These are phyloP conservation scores for Coranthus polyacanthus DNA, from an alignment of 2,797 vertebrate genomes.

Conservation along the genomic window DNA sequence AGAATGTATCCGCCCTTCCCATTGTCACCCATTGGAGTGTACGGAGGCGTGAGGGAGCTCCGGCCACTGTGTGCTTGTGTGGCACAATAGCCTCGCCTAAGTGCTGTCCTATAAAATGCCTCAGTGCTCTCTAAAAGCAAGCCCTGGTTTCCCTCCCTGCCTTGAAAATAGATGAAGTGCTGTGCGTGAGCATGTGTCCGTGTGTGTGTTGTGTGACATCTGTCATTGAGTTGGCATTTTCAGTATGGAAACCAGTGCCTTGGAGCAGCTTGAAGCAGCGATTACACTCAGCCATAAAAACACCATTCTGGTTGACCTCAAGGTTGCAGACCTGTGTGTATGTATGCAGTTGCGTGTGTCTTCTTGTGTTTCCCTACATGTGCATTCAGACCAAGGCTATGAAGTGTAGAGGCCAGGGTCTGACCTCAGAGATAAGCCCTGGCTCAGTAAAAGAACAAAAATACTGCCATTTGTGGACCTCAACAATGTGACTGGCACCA, in stretches of 20 bases:
- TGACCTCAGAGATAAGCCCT: constrained; percentile 37
- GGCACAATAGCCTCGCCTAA: constrained; percentile 83
- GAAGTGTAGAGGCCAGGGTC: constrained; percentile 35
- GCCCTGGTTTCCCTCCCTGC: constrained; percentile 62
- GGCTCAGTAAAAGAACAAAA: constrained; percentile 39
- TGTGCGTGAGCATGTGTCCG: constrained; percentile 40
- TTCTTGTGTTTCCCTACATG: constrained; percentile 21
- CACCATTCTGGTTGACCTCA: constrained; percentile 63
- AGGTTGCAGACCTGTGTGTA: constrained; percentile 52
- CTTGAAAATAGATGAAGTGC: constrained; percentile 77
- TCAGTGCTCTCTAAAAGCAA: constrained; percentile 83
- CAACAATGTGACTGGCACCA: neutral
- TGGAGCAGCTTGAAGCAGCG: constrained; percentile 30
- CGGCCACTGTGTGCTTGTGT: constrained; percentile 75
- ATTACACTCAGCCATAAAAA: constrained; percentile 64
- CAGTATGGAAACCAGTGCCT: constrained; percentile 66
- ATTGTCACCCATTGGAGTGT: constrained; percentile 84
- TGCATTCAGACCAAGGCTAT: constrained; percentile 41
- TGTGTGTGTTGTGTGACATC: constrained; percentile 66
- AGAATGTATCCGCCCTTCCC: constrained; percentile 82
- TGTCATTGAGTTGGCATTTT: constrained; percentile 74
- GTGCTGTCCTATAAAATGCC: constrained; percentile 88
- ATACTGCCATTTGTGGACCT: constrained; percentile 28
- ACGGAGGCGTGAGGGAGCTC: constrained; percentile 81
- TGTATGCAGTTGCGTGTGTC: constrained; percentile 14